Evolutionary conservation across 2,113 vertebrate species (phyloP).

Genomic region (Apteryx owenii): DNA sequence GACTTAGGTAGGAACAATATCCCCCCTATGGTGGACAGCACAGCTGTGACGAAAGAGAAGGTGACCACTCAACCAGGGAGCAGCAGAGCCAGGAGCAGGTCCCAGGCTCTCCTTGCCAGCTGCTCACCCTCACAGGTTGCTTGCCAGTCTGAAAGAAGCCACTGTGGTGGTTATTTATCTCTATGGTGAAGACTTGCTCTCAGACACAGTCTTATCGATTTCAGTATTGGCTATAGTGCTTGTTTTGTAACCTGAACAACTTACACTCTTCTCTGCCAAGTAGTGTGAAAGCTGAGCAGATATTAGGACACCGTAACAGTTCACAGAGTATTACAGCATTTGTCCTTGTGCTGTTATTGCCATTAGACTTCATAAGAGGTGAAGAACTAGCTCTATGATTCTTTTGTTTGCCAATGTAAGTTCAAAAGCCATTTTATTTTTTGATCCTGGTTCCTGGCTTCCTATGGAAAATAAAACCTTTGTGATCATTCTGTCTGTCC

Average conservation of each 20-base stretch:
- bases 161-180: neutral
- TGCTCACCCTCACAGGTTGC: neutral
- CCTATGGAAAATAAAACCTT: neutral
- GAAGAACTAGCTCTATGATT: neutral
- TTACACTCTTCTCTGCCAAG: neutral
- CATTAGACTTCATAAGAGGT: neutral
- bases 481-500: neutral
- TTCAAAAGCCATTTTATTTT: neutral
- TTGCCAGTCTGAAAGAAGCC: neutral
- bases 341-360: neutral
- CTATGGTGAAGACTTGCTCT: neutral
- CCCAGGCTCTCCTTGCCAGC: neutral
- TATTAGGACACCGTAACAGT: neutral
- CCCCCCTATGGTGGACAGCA: neutral
- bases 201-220: slow-evolving; percentile 16
- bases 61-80: neutral
- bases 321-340: neutral
- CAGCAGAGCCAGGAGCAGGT: neutral
- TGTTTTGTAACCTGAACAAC: slow-evolving; percentile 39
- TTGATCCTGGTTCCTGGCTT: neutral
- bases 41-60: neutral
- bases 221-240: neutral
- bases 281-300: neutral
- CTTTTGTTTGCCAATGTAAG: neutral
- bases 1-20: neutral